Conservation (phyloP, 2,888 invertebrate species). For the Synanthedon vespiformis region DNA sequence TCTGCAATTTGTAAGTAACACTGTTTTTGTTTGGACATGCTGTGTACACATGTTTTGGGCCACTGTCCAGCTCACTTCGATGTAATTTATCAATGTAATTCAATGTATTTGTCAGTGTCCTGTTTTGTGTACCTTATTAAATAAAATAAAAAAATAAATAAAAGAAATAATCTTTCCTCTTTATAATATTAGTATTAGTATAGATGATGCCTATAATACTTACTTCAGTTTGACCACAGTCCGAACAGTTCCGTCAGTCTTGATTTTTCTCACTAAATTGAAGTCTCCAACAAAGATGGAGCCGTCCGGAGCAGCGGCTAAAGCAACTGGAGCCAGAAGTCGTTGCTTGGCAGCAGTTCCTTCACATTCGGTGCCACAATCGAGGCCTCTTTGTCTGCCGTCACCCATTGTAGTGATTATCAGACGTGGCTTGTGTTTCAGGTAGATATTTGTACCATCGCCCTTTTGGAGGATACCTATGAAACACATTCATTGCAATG, state of each 20-base stretch:
- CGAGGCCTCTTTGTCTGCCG: conserved; percentile 88
- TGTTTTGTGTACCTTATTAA: no score
- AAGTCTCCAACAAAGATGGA: conserved; percentile 96
- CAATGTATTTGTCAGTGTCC: no score
- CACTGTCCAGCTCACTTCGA: no score
- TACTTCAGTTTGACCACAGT: conserved; percentile 86
- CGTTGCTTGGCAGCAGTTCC: conserved; percentile 84
- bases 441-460: conserved; percentile 94
- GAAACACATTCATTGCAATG: no score
- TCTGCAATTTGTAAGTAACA: no score
- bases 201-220: conserved; percentile 40
- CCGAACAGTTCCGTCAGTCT: conserved; percentile 84
- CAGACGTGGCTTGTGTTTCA: conserved; percentile 92
- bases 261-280: conserved; percentile 89
- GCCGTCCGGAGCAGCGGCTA: conserved; percentile 93
- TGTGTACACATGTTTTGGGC: no score
- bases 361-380: conserved; percentile 81
- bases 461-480: conserved; percentile 95
- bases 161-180: no score
- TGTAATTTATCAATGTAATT: no score
- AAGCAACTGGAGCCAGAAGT: conserved; percentile 90
- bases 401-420: conserved; percentile 93
- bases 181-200: no score
- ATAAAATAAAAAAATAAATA: no score
- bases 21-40: no score